phyloP scores from a whole-genome alignment of 2,797 vertebrate genomes.

The Lacerta viridis region DNA sequence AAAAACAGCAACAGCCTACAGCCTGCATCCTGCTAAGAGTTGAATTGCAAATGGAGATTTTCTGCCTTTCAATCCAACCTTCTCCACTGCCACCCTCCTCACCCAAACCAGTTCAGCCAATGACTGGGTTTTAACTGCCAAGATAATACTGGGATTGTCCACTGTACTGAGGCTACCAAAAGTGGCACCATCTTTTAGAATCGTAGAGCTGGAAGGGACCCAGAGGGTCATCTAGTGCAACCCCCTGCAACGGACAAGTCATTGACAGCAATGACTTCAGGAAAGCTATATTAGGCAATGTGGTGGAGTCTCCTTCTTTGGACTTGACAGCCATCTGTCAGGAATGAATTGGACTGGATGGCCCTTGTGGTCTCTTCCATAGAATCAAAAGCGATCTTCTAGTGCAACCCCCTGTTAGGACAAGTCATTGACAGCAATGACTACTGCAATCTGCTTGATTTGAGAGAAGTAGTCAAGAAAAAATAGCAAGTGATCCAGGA shows the following conservation, averaged over 20 bases:
- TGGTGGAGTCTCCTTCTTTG: no score
- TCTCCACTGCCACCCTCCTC: background rate
- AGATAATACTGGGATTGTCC: background rate
- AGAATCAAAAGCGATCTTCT: no score
- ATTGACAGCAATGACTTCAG: background rate
- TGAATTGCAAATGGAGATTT: background rate
- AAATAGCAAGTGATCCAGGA: background rate
- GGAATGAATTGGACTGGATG: no score
- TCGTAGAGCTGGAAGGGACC: no score
- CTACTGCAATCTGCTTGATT: background rate
- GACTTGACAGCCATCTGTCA: no score
- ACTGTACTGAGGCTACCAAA: background rate
- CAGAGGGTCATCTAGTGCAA: no score
- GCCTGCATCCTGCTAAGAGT: background rate
- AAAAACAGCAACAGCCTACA: background rate
- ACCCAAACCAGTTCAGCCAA: background rate
- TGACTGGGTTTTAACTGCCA: background rate
- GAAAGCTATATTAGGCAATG: no score
- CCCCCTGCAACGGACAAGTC: no score
- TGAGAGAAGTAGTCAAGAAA: background rate
- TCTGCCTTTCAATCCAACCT: background rate
- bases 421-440: background rate
- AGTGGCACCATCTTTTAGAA: background rate
- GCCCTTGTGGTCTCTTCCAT: no score
- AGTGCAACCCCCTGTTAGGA: no score